Percentiles rank a stretch among this genome's conserved stretches.
These are phyloP conservation scores for Acyrthosiphon pisum DNA, from an alignment of 1,140 invertebrate species.

Conservation along the genomic window DNA sequence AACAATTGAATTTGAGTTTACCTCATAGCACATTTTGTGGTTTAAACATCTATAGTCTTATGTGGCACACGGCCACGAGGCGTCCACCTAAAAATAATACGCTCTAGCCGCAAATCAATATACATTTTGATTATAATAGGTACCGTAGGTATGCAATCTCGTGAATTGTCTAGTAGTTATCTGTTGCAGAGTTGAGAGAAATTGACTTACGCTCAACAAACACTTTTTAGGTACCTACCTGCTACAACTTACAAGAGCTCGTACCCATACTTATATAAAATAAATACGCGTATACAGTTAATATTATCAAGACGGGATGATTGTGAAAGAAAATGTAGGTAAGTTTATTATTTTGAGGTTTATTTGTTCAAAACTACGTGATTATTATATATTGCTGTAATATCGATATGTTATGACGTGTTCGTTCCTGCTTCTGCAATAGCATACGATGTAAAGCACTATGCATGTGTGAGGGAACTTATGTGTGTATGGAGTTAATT, in stretches of 20 bases:
- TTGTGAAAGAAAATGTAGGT: not conserved
- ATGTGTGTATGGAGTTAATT: not conserved
- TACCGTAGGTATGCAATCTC: not conserved
- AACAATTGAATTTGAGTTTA: not conserved
- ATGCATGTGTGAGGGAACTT: not conserved
- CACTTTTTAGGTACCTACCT: not conserved
- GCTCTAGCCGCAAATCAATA: not conserved
- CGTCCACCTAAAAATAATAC: not conserved
- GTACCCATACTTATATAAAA: not conserved
- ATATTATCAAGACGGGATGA: not conserved
- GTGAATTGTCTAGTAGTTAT: not conserved
- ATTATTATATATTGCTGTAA: not conserved
- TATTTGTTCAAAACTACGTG: not conserved
- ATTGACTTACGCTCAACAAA: not conserved
- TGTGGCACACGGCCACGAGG: not conserved
- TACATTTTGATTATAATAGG: not conserved
- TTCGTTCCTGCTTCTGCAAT: not conserved
- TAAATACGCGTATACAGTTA: not conserved
- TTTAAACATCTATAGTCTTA: not conserved
- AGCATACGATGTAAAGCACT: not conserved
- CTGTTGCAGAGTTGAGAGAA: not conserved
- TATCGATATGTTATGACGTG: not conserved
- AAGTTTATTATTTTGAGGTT: not conserved
- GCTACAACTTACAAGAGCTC: not conserved
- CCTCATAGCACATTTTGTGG: not conserved